Conservation (phyloP, 2,888 invertebrate genomes). For the Rhagonycha lutea region DNA sequence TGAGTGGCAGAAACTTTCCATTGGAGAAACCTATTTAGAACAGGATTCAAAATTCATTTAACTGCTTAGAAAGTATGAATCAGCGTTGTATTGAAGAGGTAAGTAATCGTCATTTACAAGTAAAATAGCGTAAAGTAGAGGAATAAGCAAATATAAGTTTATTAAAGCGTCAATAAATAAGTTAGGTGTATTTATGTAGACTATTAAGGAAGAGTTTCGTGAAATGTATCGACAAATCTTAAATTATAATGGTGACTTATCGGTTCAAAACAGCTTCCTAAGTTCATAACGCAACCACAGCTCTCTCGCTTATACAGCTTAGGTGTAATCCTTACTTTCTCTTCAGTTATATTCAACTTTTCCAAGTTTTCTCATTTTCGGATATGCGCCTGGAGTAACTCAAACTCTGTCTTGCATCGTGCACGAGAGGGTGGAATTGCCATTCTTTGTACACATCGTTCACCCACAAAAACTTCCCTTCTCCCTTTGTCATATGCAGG, state of each 20-base stretch:
- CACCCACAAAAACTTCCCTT: slow-evolving; percentile 14
- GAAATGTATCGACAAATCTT: slow-evolving; percentile 38
- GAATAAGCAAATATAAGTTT: neutral
- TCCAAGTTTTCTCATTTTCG: slow-evolving; percentile 46
- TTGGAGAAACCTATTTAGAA: neutral
- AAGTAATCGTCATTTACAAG: neutral
- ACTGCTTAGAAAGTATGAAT: neutral
- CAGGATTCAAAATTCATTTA: neutral
- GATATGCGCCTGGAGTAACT: slow-evolving; percentile 33
- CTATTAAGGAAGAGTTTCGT: slow-evolving; percentile 1
- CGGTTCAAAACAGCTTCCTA: slow-evolving; percentile 43
- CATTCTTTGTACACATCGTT: slow-evolving; percentile 13
- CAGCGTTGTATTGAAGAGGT: neutral
- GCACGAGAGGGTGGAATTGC: slow-evolving; percentile 10
- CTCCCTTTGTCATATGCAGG: slow-evolving; percentile 18
- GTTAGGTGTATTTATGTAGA: neutral
- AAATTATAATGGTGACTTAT: slow-evolving; percentile 46
- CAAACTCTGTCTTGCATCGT: slow-evolving; percentile 19
- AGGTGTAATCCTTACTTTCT: slow-evolving; percentile 45
- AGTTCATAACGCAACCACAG: slow-evolving; percentile 43
- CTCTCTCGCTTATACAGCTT: slow-evolving; percentile 45
- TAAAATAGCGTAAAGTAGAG: neutral
- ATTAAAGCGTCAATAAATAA: neutral
- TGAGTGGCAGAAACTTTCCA: too few species aligned
- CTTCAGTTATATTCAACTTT: slow-evolving; percentile 44